Base-by-base conservation (phyloP, 2,888 invertebrate genomes). In the Agriopis aurantiaria region DNA sequence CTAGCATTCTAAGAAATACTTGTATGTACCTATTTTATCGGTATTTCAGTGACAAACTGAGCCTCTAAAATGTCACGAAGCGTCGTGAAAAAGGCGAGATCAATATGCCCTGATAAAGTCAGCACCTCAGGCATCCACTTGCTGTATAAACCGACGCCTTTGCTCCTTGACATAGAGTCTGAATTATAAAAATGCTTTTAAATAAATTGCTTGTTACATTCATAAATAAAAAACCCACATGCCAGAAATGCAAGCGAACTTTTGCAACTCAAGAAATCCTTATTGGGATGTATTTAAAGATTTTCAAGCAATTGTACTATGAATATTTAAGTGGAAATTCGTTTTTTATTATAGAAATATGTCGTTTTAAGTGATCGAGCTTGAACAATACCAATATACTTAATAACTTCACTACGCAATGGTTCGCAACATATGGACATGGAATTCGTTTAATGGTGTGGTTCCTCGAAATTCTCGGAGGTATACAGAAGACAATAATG, bases 351-450 rank as follows among this genome's bases (percentile, higher is more conserved):
- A 65, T 56, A 23, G 11, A 69, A 65, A 52, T 11, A 65, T 57
- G 65, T 55, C 12, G 46, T 57, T 58, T 62, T 56, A 62, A 67
- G 73, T 78, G 75, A 75, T 79, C 76, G 75, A 76, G 76, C 77
- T 82, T 81, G 82, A 81, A 86, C 84, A 86, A 85, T 86, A 87
- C 85, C 82, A 82, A 82, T 86, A 86, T 90, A 33, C 33, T 33
- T 33, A 91, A 91, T 91, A 89, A 91, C 91, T 91, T 91, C 89
- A 91, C 90, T 89, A 87, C 88, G 80, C 79, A 78, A 84, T 77
- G 78, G 80, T 82, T 85, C 82, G 75, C 71, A 74, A 68, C 70
- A 81, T 73, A 86, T 86, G 86, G 89, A 74, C 83, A 85, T 86
- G 81, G 89, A 87, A 90, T 90, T 86, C 81, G 80, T 82, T 79